A percentile compares a stretch with the other conserved stretches of the same genome.
Conservation (phyloP, 2,113 vertebrate genomes). For the Xyliphius kryptos region DNA sequence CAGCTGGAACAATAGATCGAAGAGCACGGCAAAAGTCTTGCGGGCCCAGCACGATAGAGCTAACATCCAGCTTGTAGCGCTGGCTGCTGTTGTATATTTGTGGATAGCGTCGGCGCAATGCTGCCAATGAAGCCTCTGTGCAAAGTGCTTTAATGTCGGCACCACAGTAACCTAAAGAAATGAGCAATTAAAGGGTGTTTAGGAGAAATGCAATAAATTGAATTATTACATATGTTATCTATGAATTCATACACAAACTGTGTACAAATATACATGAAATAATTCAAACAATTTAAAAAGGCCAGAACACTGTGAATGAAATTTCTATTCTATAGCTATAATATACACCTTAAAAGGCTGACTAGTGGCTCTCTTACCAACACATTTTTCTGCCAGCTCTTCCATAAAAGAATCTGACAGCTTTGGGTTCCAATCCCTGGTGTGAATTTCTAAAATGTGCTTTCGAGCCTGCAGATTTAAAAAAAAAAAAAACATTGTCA, state of each 20-base stretch:
- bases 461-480: constrained; percentile 80
- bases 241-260: too few species aligned
- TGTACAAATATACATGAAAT: too few species aligned
- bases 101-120: constrained; percentile 88
- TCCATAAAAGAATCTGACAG: constrained; percentile 86
- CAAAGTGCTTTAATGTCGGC: constrained; percentile 99
- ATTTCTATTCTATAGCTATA: too few species aligned
- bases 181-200: too few species aligned
- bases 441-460: constrained; percentile 98
- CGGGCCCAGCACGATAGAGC: constrained; percentile 84
- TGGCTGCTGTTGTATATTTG: constrained; percentile 96
- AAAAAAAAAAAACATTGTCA: neutral
- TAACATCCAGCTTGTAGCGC: constrained; percentile 87
- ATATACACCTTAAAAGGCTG: too few species aligned
- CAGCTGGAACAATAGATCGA: constrained; percentile 90
- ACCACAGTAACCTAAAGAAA: constrained; percentile 85
- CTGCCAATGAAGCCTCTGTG: constrained; percentile 92
- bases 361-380: constrained; percentile 81
- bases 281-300: too few species aligned
- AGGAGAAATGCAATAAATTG: too few species aligned
- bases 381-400: constrained; percentile 97
- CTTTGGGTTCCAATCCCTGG: constrained; percentile 94
- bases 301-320: too few species aligned
- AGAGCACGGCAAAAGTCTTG: constrained; percentile 91
- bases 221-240: too few species aligned